phyloP scores from a whole-genome alignment of 1,140 invertebrate genomes.

The Cotesia chilonis region DNA sequence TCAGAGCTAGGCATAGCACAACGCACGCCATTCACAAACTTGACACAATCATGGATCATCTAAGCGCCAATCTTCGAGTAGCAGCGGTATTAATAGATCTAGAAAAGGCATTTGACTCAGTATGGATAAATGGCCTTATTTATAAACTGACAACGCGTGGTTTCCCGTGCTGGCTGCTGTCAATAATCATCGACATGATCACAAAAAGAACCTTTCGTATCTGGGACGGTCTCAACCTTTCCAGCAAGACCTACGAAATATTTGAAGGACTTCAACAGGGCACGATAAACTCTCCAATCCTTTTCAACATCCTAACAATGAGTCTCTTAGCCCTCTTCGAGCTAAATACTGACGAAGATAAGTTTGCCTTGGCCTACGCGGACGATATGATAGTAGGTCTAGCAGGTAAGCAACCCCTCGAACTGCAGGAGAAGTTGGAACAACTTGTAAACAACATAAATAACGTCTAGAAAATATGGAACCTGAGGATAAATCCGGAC shows the following conservation, averaged over 20 bases:
- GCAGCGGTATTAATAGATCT: neutral
- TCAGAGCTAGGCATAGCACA: neutral
- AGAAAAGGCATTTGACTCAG: constrained; percentile 37
- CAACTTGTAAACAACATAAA: no score
- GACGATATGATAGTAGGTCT: no score
- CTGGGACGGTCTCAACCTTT: neutral
- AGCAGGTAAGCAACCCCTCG: no score
- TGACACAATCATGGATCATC: neutral
- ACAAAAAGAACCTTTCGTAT: constrained; percentile 15
- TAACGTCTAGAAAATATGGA: no score
- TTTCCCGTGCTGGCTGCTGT: constrained; percentile 29
- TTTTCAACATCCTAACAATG: constrained; percentile 37
- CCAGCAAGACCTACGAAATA: constrained; percentile 27
- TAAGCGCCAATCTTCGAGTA: constrained; percentile 3
- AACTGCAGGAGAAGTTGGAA: no score
- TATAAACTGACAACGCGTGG: constrained; percentile 35
- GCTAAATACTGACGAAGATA: no score
- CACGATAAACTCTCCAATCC: constrained; percentile 36
- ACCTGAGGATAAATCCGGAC: no score
- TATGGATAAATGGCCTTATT: constrained; percentile 38
- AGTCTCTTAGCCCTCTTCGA: no score
- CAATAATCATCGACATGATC: constrained; percentile 31
- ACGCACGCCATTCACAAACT: constrained; percentile 13
- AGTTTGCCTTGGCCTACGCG: no score
- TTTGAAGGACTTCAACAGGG: constrained; percentile 41